Evolutionary conservation across 2,113 vertebrate species (phyloP), one percentile per base, ranked within the genome.

Genomic region (Xiphias gladius): DNA sequence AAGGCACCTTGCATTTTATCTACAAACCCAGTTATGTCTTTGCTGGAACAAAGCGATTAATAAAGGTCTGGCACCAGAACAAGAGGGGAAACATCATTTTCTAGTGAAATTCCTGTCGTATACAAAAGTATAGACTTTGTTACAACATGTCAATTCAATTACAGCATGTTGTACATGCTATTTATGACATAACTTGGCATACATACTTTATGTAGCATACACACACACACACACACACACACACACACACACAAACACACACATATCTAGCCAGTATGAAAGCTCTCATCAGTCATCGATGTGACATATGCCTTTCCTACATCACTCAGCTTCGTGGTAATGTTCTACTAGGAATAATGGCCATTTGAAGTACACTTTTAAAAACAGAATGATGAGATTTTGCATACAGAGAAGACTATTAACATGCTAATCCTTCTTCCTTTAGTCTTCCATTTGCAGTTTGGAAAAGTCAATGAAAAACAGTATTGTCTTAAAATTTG

Each of bases 1-100:
- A 30, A 69, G 68, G 79, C 55, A 67, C 66, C 55, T 50, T 28
- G 48, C 24, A 78, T 88, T 86, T 91, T 88, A 91, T 86, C 79
- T 84, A 59, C 69, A 84, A 71, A 62, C 26, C 35, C 79, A 76
- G 85, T 80, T 62, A 76, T 76, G 67, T 62, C 26, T 26, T 76
- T 8, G 79, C 73, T 26, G 86, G 69, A 87, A 74, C 77, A 71
- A 83, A 73, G 52, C 12, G 14, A 85, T 80, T 88, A 74, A 74
- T 75, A 70, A 50, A 77, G 76, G 37, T 72, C 55, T 73, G 85
- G 37, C 79, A 52, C 59, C 61, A 11, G 61, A 76, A 72, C 64
- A 43, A 57, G 61, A 84, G 10, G 20, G 62, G 65, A 57, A 69
- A 83, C 55, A 62, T 74, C 63, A 73, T 48, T 73, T 74, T 61